phyloP scores from a whole-genome alignment of 2,888 invertebrate species.

The Cetonia aurata region DNA sequence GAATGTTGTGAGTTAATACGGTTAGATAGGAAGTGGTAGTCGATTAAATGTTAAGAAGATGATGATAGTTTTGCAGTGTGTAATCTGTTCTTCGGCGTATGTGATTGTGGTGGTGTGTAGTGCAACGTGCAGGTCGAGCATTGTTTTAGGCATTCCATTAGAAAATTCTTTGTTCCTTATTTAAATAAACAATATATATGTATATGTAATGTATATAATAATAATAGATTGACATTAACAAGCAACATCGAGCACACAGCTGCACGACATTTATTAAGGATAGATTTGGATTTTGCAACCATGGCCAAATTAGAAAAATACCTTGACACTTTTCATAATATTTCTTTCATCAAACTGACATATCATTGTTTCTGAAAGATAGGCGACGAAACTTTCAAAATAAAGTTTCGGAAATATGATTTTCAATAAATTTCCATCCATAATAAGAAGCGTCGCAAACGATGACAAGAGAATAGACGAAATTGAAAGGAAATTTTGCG shows the following conservation, averaged over 20 bases:
- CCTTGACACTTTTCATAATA: no score
- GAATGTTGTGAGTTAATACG: constrained; percentile 7
- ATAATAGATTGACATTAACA: constrained; percentile 50
- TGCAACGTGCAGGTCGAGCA: constrained; percentile 52
- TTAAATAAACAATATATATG: constrained; percentile 19
- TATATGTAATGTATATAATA: constrained; percentile 6
- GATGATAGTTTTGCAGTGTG: neutral
- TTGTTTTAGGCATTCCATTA: constrained; percentile 59
- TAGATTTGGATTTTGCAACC: constrained; percentile 32
- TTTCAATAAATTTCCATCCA: no score
- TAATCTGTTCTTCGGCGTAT: constrained; percentile 30
- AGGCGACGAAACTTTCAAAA: no score
- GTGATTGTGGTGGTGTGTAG: constrained; percentile 10
- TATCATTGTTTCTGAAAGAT: no score
- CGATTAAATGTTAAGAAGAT: constrained; percentile 46
- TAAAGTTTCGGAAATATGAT: no score
- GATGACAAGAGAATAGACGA: no score
- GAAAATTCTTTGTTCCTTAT: constrained; percentile 69
- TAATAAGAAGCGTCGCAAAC: no score
- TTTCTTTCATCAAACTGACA: no score
- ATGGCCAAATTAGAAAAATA: no score
- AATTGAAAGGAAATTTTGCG: no score
- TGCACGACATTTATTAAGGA: constrained; percentile 61
- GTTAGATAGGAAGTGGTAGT: constrained; percentile 37
- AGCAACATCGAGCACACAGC: constrained; percentile 65